These are phyloP conservation scores for Tinea trinotella DNA, from an alignment of 2,888 invertebrate species.

Conservation along the genomic window DNA sequence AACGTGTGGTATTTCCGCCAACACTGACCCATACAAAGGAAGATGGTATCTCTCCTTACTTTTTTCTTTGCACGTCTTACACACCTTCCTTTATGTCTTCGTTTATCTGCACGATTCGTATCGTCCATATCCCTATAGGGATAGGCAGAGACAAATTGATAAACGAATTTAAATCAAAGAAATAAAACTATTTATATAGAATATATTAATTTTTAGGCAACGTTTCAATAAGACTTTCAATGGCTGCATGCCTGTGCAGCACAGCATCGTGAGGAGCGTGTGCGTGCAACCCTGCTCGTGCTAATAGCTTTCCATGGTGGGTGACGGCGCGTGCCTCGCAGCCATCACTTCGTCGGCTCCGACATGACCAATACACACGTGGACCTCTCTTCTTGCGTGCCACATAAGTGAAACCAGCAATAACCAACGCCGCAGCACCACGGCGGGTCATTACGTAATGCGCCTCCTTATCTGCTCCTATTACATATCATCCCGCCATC, in stretches of 20 bases:
- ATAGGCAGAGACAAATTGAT: too few species aligned
- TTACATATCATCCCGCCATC: neutral
- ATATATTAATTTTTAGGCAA: constrained; percentile 27
- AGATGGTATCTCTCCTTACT: too few species aligned
- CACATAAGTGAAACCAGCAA: constrained; percentile 50
- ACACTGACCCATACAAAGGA: too few species aligned
- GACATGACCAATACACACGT: constrained; percentile 61
- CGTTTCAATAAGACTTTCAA: constrained; percentile 60
- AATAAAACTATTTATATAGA: neutral
- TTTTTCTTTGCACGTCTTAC: too few species aligned
- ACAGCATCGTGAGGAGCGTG: constrained; percentile 39
- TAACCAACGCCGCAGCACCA: constrained; percentile 54
- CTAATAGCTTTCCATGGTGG: constrained; percentile 40
- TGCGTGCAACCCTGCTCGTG: constrained; percentile 37
- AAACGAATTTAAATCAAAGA: too few species aligned
- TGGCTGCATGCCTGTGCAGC: constrained; percentile 39
- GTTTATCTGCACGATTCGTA: too few species aligned
- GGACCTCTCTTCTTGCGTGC: constrained; percentile 56
- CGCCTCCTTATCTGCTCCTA: neutral
- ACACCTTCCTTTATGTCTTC: too few species aligned
- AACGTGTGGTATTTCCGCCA: too few species aligned
- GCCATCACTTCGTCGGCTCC: constrained; percentile 38
- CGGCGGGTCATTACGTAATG: constrained; percentile 56
- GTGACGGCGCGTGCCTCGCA: constrained; percentile 57
- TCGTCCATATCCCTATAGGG: too few species aligned